Conservation (phyloP, 2,888 invertebrate species). For the Thymelicus sylvestris region DNA sequence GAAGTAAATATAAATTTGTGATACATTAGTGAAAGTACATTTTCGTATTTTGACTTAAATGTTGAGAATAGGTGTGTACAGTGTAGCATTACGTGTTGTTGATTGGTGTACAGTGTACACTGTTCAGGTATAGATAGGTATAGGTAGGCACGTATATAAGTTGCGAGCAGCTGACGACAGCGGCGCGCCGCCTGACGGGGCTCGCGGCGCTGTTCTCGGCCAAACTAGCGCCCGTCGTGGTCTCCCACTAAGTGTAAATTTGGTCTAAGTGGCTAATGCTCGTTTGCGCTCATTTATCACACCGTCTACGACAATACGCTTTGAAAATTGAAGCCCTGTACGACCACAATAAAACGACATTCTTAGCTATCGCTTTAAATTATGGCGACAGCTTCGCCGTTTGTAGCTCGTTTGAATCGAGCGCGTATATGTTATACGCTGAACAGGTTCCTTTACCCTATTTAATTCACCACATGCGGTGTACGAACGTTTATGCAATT, state of each 20-base stretch:
- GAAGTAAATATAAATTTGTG: slow-evolving; percentile 35
- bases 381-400: slow-evolving; percentile 72
- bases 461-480: slow-evolving; percentile 76
- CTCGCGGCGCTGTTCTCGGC: slow-evolving; percentile 53
- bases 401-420: slow-evolving; percentile 67
- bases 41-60: slow-evolving; percentile 20
- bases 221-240: slow-evolving; percentile 61
- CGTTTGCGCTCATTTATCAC: slow-evolving; percentile 78
- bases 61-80: slow-evolving; percentile 28
- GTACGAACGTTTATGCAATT: slow-evolving; percentile 76
- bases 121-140: slow-evolving; percentile 20
- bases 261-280: slow-evolving; percentile 82
- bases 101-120: slow-evolving; percentile 24
- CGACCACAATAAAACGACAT: slow-evolving; percentile 75
- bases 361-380: slow-evolving; percentile 74
- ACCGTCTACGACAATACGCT: slow-evolving; percentile 70
- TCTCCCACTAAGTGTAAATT: slow-evolving; percentile 84
- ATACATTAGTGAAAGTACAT: slow-evolving; percentile 34
- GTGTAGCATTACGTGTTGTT: slow-evolving; percentile 28
- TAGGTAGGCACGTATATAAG: slow-evolving; percentile 46
- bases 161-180: slow-evolving; percentile 73
- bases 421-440: slow-evolving; percentile 65
- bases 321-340: slow-evolving; percentile 67
- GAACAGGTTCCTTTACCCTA: slow-evolving; percentile 79
- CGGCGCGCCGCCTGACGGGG: slow-evolving; percentile 52